A percentile compares a stretch with the other conserved stretches of the same genome.
Conservation (phyloP, 2,113 vertebrate species). For the Tupaia tana region DNA sequence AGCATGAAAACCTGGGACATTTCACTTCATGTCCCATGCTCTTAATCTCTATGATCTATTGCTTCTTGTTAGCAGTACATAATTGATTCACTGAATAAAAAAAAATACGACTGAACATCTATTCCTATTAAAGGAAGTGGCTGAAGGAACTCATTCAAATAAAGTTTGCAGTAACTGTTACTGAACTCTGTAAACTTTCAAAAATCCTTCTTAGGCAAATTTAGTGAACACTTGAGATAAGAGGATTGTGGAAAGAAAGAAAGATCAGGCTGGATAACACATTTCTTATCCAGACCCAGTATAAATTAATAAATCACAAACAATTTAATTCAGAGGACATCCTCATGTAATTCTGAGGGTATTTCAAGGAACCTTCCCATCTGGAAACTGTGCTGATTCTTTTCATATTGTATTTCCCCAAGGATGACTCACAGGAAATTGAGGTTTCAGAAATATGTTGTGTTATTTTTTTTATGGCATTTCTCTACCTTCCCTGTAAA, state of each 20-base stretch:
- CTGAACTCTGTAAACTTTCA: background rate
- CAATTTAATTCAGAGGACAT: constrained; percentile 37
- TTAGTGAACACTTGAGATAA: background rate
- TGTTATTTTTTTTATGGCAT: constrained; percentile 57
- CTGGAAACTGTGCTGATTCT: constrained; percentile 65
- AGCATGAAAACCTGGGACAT: background rate
- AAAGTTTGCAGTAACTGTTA: background rate
- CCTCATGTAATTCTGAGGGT: background rate
- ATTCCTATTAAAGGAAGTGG: background rate
- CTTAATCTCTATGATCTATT: background rate
- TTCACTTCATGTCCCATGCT: background rate
- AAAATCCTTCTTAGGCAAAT: background rate
- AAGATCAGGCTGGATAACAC: background rate
- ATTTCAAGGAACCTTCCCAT: constrained; percentile 57
- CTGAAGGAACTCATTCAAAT: background rate
- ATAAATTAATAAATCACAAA: constrained; percentile 45
- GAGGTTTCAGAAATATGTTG: constrained; percentile 72
- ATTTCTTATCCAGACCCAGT: constrained; percentile 28
- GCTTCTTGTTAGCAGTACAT: background rate
- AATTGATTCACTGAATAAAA: background rate
- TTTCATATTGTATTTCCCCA: constrained; percentile 66
- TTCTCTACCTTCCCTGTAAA: constrained; percentile 64
- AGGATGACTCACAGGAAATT: constrained; percentile 76
- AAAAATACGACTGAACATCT: background rate
- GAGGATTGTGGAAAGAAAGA: background rate